Percentiles rank a stretch among this genome's conserved stretches.
Conservation (phyloP, 2,113 vertebrate genomes). For the crab-eating macaque (Macaca fascicularis) region DNA sequence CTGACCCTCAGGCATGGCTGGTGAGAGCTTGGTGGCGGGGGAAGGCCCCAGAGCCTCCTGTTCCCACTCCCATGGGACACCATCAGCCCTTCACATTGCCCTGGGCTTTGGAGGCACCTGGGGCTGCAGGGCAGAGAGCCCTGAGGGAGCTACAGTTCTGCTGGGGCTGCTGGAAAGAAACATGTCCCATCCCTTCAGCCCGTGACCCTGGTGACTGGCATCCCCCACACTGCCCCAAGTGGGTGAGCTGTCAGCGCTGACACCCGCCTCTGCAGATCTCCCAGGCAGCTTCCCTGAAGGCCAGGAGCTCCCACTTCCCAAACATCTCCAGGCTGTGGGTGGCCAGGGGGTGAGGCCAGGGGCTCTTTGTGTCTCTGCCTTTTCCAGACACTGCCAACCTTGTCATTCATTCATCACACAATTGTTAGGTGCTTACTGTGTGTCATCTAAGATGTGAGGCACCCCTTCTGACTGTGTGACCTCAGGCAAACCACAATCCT, state of each 20-base stretch:
- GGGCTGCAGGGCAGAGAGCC: background rate
- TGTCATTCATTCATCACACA: background rate
- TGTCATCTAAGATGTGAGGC: background rate
- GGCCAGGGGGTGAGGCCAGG: background rate
- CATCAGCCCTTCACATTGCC: background rate
- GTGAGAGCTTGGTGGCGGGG: background rate
- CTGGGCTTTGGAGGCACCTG: background rate
- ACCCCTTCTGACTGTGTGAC: background rate
- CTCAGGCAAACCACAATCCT: background rate
- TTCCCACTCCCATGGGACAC: accelerated
- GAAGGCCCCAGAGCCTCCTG: background rate
- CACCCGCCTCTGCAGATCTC: too few species aligned
- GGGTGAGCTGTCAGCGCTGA: too few species aligned
- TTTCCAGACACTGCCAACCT: background rate
- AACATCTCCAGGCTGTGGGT: background rate
- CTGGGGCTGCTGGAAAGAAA: background rate
- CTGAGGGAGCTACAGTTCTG: background rate
- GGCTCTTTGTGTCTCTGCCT: background rate
- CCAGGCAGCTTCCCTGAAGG: background rate
- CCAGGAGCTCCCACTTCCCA: background rate
- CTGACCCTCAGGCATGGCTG: background rate
- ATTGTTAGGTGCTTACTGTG: background rate
- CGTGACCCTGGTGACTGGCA: too few species aligned
- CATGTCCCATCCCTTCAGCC: background rate
- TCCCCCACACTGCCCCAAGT: background rate